These are phyloP conservation scores for Ladona fulva DNA, from an alignment of 1,140 invertebrate species.

Conservation along the genomic window DNA sequence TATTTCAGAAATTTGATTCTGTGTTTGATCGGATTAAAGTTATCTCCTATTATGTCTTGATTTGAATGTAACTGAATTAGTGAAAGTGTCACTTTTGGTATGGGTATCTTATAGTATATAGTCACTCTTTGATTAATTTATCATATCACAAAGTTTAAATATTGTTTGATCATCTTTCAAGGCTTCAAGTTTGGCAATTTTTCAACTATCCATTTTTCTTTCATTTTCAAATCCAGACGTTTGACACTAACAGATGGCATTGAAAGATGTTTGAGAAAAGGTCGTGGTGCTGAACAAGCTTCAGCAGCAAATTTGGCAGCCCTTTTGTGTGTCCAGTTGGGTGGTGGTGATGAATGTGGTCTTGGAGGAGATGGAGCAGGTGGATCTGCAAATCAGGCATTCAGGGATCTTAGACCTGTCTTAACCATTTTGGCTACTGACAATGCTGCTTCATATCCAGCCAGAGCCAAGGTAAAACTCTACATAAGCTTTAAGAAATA, in stretches of 20 bases:
- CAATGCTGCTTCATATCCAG: constrained; percentile 44
- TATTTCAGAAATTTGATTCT: too few relatives aligned
- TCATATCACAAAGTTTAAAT: too few relatives aligned
- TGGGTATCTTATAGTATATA: too few relatives aligned
- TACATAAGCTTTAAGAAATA: not conserved
- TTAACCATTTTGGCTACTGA: constrained; percentile 51
- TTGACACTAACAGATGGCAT: constrained; percentile 74
- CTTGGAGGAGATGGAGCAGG: constrained; percentile 19
- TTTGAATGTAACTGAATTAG: too few relatives aligned
- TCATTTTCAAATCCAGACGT: constrained; percentile 38
- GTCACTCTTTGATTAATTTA: too few relatives aligned
- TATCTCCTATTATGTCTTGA: too few relatives aligned
- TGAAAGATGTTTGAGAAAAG: constrained; percentile 69
- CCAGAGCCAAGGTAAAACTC: constrained; percentile 52
- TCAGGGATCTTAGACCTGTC: constrained; percentile 45
- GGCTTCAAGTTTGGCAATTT: too few relatives aligned
- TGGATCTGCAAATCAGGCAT: constrained; percentile 48
- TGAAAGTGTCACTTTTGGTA: too few relatives aligned
- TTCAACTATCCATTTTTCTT: not conserved
- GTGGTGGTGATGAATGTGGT: constrained; percentile 39
- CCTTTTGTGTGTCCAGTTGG: constrained; percentile 75
- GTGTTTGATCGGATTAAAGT: too few relatives aligned
- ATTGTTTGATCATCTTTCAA: too few relatives aligned
- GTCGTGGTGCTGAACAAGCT: constrained; percentile 67
- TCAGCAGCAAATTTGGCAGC: constrained; percentile 69